Percentiles rank a stretch among this genome's conserved stretches.
phyloP scores from a whole-genome alignment of 2,888 invertebrate genomes.

The Thymelicus acteon region DNA sequence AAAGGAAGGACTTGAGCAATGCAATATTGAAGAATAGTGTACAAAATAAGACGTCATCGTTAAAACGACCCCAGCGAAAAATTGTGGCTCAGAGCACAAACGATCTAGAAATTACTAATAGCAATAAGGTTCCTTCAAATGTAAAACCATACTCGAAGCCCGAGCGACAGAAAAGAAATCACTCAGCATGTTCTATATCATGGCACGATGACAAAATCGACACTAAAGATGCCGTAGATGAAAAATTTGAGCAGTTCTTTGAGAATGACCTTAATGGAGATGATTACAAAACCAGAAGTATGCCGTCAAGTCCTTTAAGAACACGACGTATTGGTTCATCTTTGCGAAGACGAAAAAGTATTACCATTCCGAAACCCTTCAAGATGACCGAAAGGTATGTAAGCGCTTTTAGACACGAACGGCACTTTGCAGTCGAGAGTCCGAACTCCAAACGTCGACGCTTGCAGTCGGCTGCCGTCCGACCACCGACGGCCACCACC shows the following conservation, averaged over 20 bases:
- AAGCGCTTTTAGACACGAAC: too few relatives aligned
- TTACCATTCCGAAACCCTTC: conserved; percentile 88
- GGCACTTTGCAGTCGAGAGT: too few relatives aligned
- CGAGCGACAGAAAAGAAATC: conserved; percentile 68
- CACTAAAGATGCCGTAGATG: conserved; percentile 64
- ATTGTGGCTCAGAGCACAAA: neutral
- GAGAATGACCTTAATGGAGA: conserved; percentile 52
- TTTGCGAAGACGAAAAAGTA: conserved; percentile 57
- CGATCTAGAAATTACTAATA: conserved; percentile 48
- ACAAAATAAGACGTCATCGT: conserved; percentile 46
- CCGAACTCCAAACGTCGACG: too few relatives aligned
- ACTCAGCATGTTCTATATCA: conserved; percentile 78
- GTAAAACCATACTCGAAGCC: conserved; percentile 53
- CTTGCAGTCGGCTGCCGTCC: too few relatives aligned
- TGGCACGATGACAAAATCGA: conserved; percentile 75
- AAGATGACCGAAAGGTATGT: conserved; percentile 90
- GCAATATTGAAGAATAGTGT: conserved; percentile 19
- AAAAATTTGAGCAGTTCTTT: conserved; percentile 73
- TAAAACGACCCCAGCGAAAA: conserved; percentile 54
- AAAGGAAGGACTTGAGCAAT: conserved; percentile 26
- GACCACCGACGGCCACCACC: too few relatives aligned
- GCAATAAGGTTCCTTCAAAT: conserved; percentile 52
- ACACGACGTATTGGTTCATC: conserved; percentile 63
- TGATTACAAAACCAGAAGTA: conserved; percentile 81
- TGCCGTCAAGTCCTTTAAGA: conserved; percentile 84